Conservation (phyloP, 2,797 vertebrate genomes). For the Scomberomorus guttatus region DNA sequence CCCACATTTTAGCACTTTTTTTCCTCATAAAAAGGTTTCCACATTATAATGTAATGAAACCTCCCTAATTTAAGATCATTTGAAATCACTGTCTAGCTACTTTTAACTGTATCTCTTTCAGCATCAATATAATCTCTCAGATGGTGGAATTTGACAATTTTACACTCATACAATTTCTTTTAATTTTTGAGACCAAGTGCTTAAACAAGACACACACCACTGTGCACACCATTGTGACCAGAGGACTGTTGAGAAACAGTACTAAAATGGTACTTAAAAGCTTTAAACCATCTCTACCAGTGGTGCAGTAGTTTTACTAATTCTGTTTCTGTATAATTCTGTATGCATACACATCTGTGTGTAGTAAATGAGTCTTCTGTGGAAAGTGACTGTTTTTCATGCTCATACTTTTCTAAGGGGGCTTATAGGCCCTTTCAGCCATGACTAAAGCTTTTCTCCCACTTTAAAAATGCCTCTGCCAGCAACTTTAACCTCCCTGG, state of each 20-base stretch:
- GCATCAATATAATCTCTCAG: too few relatives aligned
- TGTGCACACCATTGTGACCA: constrained; percentile 32
- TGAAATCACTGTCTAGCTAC: constrained; percentile 9
- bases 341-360: constrained; percentile 55
- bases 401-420: constrained; percentile 53
- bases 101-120: background rate
- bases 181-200: background rate
- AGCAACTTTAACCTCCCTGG: constrained; percentile 60
- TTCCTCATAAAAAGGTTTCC: background rate
- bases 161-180: background rate
- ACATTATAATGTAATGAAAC: background rate
- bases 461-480: constrained; percentile 61
- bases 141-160: background rate
- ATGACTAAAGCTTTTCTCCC: constrained; percentile 66
- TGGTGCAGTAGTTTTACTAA: constrained; percentile 45
- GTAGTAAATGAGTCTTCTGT: constrained; percentile 49
- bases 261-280: constrained; percentile 58
- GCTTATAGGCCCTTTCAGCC: constrained; percentile 62
- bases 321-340: constrained; percentile 43
- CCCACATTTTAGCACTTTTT: background rate
- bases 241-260: constrained; percentile 28
- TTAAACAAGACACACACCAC: constrained; percentile 15
- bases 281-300: constrained; percentile 48
- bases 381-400: constrained; percentile 56
- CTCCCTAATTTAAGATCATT: background rate